Evolutionary conservation across 2,113 vertebrate genomes (phyloP), one percentile per base, ranked within the genome.

Genomic region (Ciconia stormi): DNA sequence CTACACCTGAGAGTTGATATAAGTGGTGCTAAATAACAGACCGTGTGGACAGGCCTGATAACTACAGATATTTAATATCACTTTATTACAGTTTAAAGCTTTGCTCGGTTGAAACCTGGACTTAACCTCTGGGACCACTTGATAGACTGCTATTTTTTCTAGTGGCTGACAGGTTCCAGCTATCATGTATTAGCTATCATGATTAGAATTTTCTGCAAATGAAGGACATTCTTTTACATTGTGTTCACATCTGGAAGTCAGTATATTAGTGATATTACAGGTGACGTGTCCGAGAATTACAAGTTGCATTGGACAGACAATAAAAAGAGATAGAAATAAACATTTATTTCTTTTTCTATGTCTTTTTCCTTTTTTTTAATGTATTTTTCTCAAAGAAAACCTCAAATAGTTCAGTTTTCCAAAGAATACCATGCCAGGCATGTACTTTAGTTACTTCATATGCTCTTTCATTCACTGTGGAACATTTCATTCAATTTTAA

Each of bases 1-100:
- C 53, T 21, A 16, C 22, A 73, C 32, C 30, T 29, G 20, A 88
- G 1, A 10, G 30, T 0, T 46, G 38, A 40, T 26, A 0, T 4
- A 85, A 79, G 17, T 2, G 17, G 15, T 63, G 26, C 59, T 62
- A 22, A 85, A 61, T 25, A 72, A 34, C 22, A 21, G 55, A 47
- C 11, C 17, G 6, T 0, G 2, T 36, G 22, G 4, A 53, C 13
- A 19, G 47, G 17, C 38, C 42, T 79, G 69, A 40, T n/a, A 50
- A 59, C 13, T 42, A 8, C n/a, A 62, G 25, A 5, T 42, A 69
- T 17, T 76, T 25, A 14, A 26, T 44, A 18, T 8, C 44, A 38
- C 8, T 46, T 2, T 26, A 40, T 13, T n/a, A 80, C 4, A 83
- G 9, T 16, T 73, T 63, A 72, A 82, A 95, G 23, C 30, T 89